Evolutionary conservation across 1,140 invertebrate genomes (phyloP), one percentile per base, ranked within the genome.

Genomic region (Gyrodactylus bullatarudis): DNA sequence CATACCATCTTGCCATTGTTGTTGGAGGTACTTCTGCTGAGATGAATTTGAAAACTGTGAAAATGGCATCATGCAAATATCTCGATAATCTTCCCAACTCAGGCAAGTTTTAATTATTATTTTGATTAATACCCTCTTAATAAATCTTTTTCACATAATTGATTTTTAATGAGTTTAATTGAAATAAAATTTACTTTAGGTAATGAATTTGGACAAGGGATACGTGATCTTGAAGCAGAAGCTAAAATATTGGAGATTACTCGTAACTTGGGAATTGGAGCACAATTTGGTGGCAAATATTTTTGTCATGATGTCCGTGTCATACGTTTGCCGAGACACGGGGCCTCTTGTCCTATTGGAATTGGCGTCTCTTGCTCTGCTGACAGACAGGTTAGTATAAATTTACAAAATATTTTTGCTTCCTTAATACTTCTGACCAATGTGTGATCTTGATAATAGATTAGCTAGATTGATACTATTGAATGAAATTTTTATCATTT

Each of bases 281-380:
- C 80, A 8, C 80, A 82, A 77, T 82, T 82, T 77, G 80, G 80
- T 16, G 80, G 80, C 1, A 81, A 81, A 75, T 82, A 82, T 76
- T 82, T 82, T 76, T 81, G 80, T 75, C 80, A 82, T 76, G 80
- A 82, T 76, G 80, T 82, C 0, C 76, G 80, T 24, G 80, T 81
- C 20, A 75, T 82, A 1, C 76, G 80, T 1, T 75, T 82, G 1
- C 80, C 80, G 0, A 76, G 80, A 21, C 80, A 82, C 74, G 80
- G 80, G 1, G 80, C 80, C 1, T 81, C 80, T 1, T 82, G 80
- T 75, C 80, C 80, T 34, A 79, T 75, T 78, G 1, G 80, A 19
- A 77, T 82, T 25, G 80, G 80, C 20, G 80, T 82, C 23, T 81
- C 80, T 0, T 82, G 80, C 75, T 82, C 80, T 25, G 80, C 80